A percentile compares a stretch with the other conserved stretches of the same genome.
These are phyloP conservation scores for human DNA, from an alignment of 2,113 vertebrate genomes.

Conservation along the genomic window DNA sequence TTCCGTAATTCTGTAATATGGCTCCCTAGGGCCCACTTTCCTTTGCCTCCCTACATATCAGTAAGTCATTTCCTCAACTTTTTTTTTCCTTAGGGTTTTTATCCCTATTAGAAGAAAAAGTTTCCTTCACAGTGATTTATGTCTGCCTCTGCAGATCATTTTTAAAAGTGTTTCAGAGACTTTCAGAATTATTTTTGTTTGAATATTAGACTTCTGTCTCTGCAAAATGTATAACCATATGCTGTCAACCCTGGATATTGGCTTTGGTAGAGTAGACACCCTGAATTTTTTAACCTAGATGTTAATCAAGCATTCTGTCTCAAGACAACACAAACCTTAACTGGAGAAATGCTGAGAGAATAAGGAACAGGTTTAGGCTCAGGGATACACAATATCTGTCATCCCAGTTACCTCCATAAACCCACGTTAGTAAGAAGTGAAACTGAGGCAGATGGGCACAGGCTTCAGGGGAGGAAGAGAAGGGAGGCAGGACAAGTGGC, in stretches of 20 bases:
- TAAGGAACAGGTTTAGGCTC: not conserved
- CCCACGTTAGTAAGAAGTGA: not conserved
- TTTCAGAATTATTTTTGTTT: not conserved
- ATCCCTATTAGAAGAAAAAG: constrained; percentile 24
- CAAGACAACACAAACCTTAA: not conserved
- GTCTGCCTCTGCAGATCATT: constrained; percentile 16
- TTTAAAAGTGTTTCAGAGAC: not conserved
- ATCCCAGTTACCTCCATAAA: rapidly evolving
- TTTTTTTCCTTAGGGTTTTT: not conserved
- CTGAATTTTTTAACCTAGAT: not conserved
- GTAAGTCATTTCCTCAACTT: constrained; percentile 45
- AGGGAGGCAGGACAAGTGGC: not conserved
- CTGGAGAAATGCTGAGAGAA: not conserved
- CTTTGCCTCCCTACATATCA: not conserved
- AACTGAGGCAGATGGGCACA: not conserved
- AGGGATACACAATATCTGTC: not conserved
- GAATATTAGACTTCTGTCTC: not conserved
- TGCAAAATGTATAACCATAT: not conserved
- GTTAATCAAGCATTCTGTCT: not conserved
- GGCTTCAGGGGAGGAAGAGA: not conserved
- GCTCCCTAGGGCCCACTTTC: not conserved
- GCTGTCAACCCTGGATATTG: not conserved
- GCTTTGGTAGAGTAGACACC: not conserved
- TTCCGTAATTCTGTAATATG: not conserved
- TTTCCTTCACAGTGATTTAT: not conserved